Percentiles rank a stretch among this genome's conserved stretches.
Evolutionary conservation across 2,797 vertebrate genomes (phyloP).

Genomic region (Nothura maculosa): DNA sequence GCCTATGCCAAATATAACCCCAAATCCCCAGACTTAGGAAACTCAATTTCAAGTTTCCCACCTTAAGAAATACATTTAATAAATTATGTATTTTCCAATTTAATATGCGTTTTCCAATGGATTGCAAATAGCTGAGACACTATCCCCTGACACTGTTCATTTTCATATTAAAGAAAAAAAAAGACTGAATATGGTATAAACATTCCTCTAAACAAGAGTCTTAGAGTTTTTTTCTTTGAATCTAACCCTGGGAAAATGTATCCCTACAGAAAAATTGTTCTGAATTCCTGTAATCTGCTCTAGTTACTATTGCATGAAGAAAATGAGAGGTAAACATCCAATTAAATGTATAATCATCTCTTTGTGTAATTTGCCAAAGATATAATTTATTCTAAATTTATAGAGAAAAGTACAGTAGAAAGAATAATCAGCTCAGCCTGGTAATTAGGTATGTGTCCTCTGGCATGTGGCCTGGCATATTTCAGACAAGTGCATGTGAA

Average conservation of each 20-base stretch:
- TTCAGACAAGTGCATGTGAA: slow-evolving; percentile 12
- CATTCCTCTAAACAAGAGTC: slow-evolving; percentile 5
- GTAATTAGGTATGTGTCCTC: slow-evolving; percentile 72
- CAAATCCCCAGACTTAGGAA: slow-evolving; percentile 67
- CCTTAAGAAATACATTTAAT: slow-evolving; percentile 75
- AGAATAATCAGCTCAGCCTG: slow-evolving; percentile 72
- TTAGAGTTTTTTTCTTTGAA: slow-evolving; percentile 22
- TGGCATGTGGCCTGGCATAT: slow-evolving; percentile 1
- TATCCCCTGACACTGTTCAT: slow-evolving; percentile 51
- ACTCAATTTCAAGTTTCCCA: slow-evolving; percentile 75
- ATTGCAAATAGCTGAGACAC: slow-evolving; percentile 29
- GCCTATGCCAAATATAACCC: slow-evolving; percentile 55
- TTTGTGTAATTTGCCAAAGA: slow-evolving; percentile 71
- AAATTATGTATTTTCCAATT: slow-evolving; percentile 76
- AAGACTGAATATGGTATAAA: slow-evolving; percentile 13
- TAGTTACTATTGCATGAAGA: slow-evolving; percentile 54
- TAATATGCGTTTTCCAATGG: slow-evolving; percentile 70
- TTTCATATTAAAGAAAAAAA: slow-evolving; percentile 74
- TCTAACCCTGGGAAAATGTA: slow-evolving; percentile 64
- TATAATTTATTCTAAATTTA: slow-evolving; percentile 78
- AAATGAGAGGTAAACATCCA: slow-evolving; percentile 67
- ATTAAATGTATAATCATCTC: slow-evolving; percentile 74
- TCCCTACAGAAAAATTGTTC: slow-evolving; percentile 48
- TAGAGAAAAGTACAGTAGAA: slow-evolving; percentile 72
- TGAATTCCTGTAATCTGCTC: slow-evolving; percentile 64